These are phyloP conservation scores for Trichosurus vulpecula DNA, from an alignment of 2,797 vertebrate species.

Conservation along the genomic window DNA sequence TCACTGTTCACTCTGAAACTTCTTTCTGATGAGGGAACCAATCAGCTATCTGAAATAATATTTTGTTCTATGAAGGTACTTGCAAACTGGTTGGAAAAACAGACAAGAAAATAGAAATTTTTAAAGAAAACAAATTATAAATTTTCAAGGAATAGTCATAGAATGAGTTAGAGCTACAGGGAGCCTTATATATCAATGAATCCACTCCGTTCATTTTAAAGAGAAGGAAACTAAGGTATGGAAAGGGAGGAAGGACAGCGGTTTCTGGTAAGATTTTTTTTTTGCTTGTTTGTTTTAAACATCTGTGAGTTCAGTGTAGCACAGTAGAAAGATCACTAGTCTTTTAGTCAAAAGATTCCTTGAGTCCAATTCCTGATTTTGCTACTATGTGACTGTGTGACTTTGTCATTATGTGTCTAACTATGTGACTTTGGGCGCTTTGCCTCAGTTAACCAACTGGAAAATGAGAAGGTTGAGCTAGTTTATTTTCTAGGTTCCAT, in stretches of 20 bases:
- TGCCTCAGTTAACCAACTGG: neutral
- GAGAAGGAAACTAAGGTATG: neutral
- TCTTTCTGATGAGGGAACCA: too few relatives aligned
- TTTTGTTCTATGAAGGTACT: too few relatives aligned
- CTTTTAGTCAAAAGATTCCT: neutral
- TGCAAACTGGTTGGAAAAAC: too few relatives aligned
- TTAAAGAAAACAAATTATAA: too few relatives aligned
- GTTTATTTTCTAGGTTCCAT: neutral
- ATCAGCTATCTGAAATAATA: too few relatives aligned
- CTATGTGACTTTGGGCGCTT: neutral
- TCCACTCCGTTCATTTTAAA: neutral
- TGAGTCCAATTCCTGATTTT: neutral
- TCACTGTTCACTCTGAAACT: too few relatives aligned
- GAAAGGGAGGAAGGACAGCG: neutral
- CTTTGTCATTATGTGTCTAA: neutral
- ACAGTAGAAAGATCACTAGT: neutral
- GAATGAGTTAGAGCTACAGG: too few relatives aligned
- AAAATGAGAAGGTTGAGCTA: too few relatives aligned
- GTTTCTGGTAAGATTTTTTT: neutral
- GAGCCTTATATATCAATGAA: too few relatives aligned
- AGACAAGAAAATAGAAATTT: too few relatives aligned
- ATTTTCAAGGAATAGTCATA: too few relatives aligned
- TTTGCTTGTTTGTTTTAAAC: neutral
- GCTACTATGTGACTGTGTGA: neutral
- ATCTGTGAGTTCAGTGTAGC: neutral